These are phyloP conservation scores for Meandrina meandrites DNA, from an alignment of 92 coral and sea anemone genomes.

Conservation along the genomic window DNA sequence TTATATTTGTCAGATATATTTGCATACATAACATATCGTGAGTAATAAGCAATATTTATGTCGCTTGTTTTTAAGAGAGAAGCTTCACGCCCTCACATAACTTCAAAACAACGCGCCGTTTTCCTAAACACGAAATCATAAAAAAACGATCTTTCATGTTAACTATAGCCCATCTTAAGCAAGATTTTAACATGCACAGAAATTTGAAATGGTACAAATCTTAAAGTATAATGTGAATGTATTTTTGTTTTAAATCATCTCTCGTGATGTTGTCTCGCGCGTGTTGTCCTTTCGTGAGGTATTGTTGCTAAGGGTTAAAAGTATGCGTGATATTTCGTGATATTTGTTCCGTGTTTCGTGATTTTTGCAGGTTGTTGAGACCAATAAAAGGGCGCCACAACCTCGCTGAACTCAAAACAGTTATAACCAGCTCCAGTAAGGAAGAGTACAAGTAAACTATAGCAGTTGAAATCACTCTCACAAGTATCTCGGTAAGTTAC, in stretches of 20 bases:
- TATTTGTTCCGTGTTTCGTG: constrained; percentile 22
- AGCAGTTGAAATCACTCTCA: not conserved
- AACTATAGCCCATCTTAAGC: too few species aligned
- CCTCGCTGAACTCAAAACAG: not conserved
- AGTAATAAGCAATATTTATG: not conserved
- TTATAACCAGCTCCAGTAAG: not conserved
- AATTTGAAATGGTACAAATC: not conserved
- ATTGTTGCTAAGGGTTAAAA: constrained; percentile 25
- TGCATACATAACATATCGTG: not conserved
- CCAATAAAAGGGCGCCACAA: not conserved
- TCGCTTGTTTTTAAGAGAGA: not conserved
- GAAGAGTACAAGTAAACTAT: not conserved
- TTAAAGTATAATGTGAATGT: not conserved
- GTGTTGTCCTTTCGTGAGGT: constrained; percentile 1
- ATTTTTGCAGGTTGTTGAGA: not conserved
- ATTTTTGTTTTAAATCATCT: not conserved
- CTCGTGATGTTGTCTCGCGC: not conserved
- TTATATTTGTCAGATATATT: not conserved
- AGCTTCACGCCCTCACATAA: not conserved
- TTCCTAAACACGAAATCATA: not conserved
- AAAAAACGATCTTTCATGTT: not conserved
- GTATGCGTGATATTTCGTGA: not conserved
- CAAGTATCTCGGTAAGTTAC: not conserved
- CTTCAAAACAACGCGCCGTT: not conserved
- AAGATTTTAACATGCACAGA: not conserved